Evolutionary conservation across 2,888 invertebrate species (phyloP), one percentile per base, ranked within the genome.

Genomic region (Steinernema hermaphroditum): DNA sequence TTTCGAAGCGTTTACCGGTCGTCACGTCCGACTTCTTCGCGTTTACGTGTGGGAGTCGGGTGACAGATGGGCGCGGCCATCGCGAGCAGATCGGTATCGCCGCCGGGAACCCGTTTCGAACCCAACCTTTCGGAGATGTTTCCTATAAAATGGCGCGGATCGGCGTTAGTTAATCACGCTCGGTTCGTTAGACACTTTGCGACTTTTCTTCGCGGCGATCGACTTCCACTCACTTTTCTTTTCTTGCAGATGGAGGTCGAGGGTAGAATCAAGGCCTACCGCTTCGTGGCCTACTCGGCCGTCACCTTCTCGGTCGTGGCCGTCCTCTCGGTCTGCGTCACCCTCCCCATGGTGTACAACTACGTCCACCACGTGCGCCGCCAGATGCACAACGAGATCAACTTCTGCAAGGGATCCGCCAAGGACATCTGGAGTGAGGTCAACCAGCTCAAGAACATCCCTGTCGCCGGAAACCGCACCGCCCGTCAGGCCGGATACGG

Each of bases 341-440:
- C 81, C 41, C 79, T 81, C 14, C 81, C 81, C 32, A 81, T 81
- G 80, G 81, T 81, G 22, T 80, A 81, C 79, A 81, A 80, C 76
- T 81, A 81, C 74, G 81, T 81, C 24, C 79, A 80, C 69, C 80
- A 80, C 57, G 81, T 81, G 44, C 78, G 78, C 73, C 72, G 77
- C 24, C 72, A 76, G 68, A 81, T 81, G 81, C 81, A 81, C 75
- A 78, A 76, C 43, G 80, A 81, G 72, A 80, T 81, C 74, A 74
- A 72, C 49, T 81, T 80, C 75, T 81, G 81, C 77, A 79, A 79
- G 78, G 78, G 77, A 19, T 80, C 81, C n/a, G 82, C 82, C 32
- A 80, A 82, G 70, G 82, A 82, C 73, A 82, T 82, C 73, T 82
- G 82, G 82, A 75, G 76, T 12, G 82, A 82, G 54, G 75, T 76